Base-by-base conservation (phyloP, 2,888 invertebrate species). In the Drosophila paranaensis region DNA sequence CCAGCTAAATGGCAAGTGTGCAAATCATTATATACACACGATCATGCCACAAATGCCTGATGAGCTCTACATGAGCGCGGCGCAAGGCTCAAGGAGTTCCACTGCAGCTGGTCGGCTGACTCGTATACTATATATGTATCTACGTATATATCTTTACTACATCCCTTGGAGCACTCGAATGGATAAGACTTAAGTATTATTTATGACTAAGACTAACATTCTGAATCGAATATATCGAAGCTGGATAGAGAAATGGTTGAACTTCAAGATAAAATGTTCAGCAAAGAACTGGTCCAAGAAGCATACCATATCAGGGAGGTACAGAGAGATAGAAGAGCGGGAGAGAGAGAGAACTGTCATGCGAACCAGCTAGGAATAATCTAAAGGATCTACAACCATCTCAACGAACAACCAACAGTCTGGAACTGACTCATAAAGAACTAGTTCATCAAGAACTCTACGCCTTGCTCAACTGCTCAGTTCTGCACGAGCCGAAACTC, bases 1-100 rank as follows among this genome's bases (percentile, higher is more conserved):
- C 46, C 55, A 58, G 54, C 74, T 77, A 77, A 77, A 56, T 72
- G 75, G 78, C 57, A 77, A 77, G 75, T 78, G 75, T 76, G 78
- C 75, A 75, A 72, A 75, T 75, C 75, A 77, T 75, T 77, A 75
- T 67, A 77, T 48, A 67, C 67, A 63, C 62, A 57, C 56, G 77
- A 60, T 72, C 78, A 67, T 71, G 65, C 64, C 58, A 33, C 55
- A 78, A 77, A 60, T 74, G 54, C 39, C 50, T 71, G 60, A 71
- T 33, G 61, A 62, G 68, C 56, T 37, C 53, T 43, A 11, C 33
- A 20, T 10, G 20, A 10, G n/a, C 25, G 33, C 42, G 35, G 43
- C 51, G 33, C n/a, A 53, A 16, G 33, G 43, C 51, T 42, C 20
- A 53, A 16, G 37, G 25, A 50, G 51, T 39, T 2, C 11, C 16